Percentiles rank a stretch among this genome's conserved stretches.
Conservation (phyloP, 2,797 vertebrate species). For the Acanthiza pusilla region DNA sequence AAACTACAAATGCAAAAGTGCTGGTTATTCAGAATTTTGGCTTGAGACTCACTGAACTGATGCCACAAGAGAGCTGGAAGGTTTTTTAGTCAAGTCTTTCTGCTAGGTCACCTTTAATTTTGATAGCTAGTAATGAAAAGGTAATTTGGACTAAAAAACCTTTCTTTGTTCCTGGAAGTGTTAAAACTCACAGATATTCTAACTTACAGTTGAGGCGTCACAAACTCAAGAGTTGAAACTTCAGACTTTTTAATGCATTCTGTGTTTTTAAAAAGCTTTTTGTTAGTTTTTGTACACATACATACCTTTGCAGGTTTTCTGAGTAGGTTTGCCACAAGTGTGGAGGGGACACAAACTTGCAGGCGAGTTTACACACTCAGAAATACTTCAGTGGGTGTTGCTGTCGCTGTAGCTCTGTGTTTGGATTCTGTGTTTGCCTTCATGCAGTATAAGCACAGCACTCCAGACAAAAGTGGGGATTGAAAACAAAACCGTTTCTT, state of each 20-base stretch:
- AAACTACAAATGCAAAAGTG: background rate
- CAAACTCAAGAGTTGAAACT: background rate
- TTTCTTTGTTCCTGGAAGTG: background rate
- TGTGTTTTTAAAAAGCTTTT: background rate
- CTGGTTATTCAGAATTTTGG: background rate
- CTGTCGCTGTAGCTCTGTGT: background rate
- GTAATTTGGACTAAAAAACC: background rate
- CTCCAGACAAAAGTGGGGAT: background rate
- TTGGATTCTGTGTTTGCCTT: background rate
- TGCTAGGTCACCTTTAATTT: background rate
- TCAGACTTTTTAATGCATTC: background rate
- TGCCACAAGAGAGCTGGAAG: background rate
- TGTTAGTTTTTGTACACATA: background rate
- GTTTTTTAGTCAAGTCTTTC: background rate
- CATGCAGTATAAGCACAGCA: background rate
- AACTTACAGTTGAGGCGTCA: background rate
- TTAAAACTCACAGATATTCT: background rate
- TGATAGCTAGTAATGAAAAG: background rate
- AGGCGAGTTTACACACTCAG: background rate
- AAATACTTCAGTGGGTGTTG: background rate
- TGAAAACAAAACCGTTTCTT: background rate
- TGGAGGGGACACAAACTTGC: background rate
- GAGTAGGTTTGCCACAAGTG: background rate
- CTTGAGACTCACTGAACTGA: background rate
- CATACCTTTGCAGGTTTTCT: background rate